Conservation (phyloP, 1,140 invertebrate genomes). For the Drosophila punjabiensis region DNA sequence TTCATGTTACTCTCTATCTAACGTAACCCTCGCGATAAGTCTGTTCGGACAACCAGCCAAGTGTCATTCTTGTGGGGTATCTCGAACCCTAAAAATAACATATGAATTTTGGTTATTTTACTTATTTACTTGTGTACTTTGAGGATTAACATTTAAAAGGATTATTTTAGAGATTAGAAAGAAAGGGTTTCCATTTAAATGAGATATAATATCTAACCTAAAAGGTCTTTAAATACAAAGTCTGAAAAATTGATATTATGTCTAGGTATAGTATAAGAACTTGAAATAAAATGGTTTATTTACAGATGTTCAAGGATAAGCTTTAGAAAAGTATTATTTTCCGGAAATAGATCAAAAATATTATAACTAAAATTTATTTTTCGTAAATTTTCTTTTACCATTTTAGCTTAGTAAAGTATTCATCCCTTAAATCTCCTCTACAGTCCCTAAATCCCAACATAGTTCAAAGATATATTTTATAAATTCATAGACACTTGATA, state of each 20-base stretch:
- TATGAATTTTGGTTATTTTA: not conserved
- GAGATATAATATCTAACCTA: not conserved
- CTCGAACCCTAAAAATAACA: conserved; percentile 1
- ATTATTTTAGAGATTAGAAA: not conserved
- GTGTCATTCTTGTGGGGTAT: conserved; percentile 12
- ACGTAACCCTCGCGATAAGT: conserved; percentile 24
- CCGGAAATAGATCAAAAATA: not conserved
- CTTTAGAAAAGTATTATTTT: not conserved
- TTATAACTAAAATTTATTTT: not conserved
- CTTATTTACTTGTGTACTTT: not conserved
- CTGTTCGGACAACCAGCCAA: conserved; percentile 6
- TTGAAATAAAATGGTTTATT: not conserved
- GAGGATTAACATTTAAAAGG: not conserved
- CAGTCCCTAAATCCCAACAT: not conserved
- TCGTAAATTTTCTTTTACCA: not conserved
- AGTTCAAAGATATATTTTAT: not conserved
- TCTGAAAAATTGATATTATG: not conserved
- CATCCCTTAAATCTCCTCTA: not conserved
- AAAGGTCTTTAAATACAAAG: not conserved
- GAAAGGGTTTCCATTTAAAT: not conserved
- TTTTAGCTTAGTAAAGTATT: not conserved
- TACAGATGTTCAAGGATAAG: not conserved
- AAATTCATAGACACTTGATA: not conserved
- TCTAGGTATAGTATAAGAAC: too few species aligned
- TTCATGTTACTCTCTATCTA: not conserved